phyloP scores from a whole-genome alignment of 2,797 vertebrate genomes.

The Etheostoma nigrum region DNA sequence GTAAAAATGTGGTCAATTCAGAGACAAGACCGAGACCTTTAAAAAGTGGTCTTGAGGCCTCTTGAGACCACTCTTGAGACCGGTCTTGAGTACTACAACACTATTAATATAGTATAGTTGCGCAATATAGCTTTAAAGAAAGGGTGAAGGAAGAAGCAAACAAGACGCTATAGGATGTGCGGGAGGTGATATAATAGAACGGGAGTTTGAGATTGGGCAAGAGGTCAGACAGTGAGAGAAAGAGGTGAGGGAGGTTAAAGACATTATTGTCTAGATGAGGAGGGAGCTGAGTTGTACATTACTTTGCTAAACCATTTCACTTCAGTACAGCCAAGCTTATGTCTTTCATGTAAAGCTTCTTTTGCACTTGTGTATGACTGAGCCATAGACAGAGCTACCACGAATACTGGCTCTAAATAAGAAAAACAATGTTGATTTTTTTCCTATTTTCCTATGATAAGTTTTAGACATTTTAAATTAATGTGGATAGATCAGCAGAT shows the following conservation, averaged over 20 bases:
- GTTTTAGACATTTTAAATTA: too few relatives aligned
- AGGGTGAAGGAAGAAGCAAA: neutral
- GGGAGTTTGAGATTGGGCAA: neutral
- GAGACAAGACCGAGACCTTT: too few relatives aligned
- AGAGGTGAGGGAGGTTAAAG: constrained; percentile 22
- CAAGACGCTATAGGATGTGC: neutral
- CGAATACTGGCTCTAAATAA: too few relatives aligned
- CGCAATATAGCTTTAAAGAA: neutral
- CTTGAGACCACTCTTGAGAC: too few relatives aligned
- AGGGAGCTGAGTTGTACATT: neutral
- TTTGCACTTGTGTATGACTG: neutral
- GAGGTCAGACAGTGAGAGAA: constrained; percentile 15
- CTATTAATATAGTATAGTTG: too few relatives aligned
- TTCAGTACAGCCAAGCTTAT: neutral
- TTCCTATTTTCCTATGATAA: too few relatives aligned
- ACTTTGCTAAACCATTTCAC: constrained; percentile 5
- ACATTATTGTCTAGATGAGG: constrained; percentile 11
- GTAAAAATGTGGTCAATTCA: too few relatives aligned
- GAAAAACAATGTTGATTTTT: too few relatives aligned
- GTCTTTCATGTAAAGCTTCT: neutral
- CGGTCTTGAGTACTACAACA: too few relatives aligned
- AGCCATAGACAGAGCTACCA: neutral
- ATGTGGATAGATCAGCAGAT: too few relatives aligned
- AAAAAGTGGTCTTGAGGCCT: too few relatives aligned
- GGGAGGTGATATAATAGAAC: neutral